Conservation (phyloP, 2,113 vertebrate genomes). For the Apteryx mantelli region DNA sequence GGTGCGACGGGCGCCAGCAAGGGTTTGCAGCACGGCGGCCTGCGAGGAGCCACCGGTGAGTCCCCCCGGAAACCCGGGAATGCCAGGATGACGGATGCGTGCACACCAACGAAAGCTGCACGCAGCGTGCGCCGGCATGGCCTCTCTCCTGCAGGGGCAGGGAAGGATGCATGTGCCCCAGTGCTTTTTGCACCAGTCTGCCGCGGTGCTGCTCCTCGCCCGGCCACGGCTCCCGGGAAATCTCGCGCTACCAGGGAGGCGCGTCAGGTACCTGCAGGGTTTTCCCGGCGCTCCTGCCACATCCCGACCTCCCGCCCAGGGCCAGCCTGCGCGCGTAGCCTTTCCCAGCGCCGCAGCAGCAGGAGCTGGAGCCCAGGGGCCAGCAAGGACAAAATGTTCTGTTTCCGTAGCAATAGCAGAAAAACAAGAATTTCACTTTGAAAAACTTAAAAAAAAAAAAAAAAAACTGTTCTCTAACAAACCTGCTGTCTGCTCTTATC, state of each 20-base stretch:
- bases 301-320: too few species aligned
- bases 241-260: too few species aligned
- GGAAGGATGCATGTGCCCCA: background rate
- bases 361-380: background rate
- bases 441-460: background rate
- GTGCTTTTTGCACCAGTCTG: background rate
- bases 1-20: too few species aligned
- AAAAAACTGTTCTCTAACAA: background rate
- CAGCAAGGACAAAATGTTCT: slow-evolving; percentile 21
- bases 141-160: rapidly evolving
- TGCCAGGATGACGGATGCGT: too few species aligned
- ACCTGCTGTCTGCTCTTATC: slow-evolving; percentile 50
- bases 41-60: too few species aligned
- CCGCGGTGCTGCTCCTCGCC: too few species aligned
- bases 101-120: too few species aligned
- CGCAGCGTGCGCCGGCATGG: too few species aligned
- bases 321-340: background rate
- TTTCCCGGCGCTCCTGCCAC: background rate
- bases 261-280: background rate
- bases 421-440: slow-evolving; percentile 37
- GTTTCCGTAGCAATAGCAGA: slow-evolving; percentile 26
- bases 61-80: too few species aligned
- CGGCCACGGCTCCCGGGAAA: too few species aligned
- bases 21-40: background rate
- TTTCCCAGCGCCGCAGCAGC: background rate